Conservation (phyloP, 2,113 vertebrate genomes). For the Hymenochirus boettgeri region DNA sequence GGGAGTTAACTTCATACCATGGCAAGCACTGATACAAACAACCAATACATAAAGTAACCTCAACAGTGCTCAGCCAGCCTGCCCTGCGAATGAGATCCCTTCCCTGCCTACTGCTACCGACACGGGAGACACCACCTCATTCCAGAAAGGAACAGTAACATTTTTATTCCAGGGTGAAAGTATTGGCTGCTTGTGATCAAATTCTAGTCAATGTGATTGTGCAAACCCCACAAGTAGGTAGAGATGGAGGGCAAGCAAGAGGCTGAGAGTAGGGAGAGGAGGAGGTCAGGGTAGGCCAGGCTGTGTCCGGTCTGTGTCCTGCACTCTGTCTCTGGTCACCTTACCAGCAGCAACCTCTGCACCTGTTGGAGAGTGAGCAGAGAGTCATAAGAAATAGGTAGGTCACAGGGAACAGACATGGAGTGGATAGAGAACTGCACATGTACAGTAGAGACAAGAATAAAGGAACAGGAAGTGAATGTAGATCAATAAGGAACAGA, state of each 20-base stretch:
- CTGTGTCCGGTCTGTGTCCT: constrained; percentile 17
- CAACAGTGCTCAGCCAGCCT: neutral
- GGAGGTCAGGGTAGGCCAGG: constrained; percentile 1
- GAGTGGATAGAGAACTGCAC: too few relatives aligned
- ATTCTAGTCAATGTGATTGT: constrained; percentile 10
- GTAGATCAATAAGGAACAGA: constrained; percentile 30
- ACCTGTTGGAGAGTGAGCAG: neutral
- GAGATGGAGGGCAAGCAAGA: neutral
- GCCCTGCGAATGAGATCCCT: constrained; percentile 2
- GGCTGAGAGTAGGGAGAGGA: constrained; percentile 12
- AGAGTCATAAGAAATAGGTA: too few relatives aligned
- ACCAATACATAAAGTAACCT: neutral
- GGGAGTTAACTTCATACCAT: neutral
- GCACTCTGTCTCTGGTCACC: constrained; percentile 13
- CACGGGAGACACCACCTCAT: neutral
- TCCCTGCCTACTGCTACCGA: neutral
- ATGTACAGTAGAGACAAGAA: neutral
- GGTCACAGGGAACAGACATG: neutral
- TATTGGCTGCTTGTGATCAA: neutral
- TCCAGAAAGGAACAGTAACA: neutral
- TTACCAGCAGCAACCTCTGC: neutral
- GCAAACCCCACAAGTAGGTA: neutral
- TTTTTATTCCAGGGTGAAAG: neutral
- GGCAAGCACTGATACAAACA: neutral
- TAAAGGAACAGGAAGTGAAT: neutral